phyloP scores from a whole-genome alignment of 2,888 invertebrate species.

The Eupithecia pulchellata region DNA sequence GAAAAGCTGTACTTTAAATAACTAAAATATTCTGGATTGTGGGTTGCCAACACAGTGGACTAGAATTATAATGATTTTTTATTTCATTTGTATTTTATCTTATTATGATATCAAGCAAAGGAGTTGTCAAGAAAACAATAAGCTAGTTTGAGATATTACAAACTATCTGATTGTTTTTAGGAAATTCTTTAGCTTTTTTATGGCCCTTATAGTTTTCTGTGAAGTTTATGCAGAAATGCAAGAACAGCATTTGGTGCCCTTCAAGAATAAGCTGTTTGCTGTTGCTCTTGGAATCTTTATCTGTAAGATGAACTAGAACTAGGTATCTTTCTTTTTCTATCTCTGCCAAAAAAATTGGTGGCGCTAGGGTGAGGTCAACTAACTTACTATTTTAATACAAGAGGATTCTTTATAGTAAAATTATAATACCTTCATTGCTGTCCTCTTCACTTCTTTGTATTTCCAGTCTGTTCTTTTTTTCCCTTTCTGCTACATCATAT shows the following conservation, averaged over 20 bases:
- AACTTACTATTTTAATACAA: background rate
- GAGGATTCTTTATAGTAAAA: background rate
- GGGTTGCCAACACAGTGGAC: too few species aligned
- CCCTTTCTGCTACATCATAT: constrained; percentile 59
- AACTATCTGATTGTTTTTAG: too few species aligned
- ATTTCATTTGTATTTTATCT: background rate
- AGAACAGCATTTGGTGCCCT: background rate
- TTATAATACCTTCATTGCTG: constrained; percentile 53
- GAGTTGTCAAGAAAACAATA: background rate
- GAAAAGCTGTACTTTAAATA: too few species aligned
- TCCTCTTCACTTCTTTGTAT: constrained; percentile 57
- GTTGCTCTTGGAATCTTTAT: too few species aligned
- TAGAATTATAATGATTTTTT: too few species aligned
- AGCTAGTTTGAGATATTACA: background rate
- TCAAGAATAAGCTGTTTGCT: too few species aligned
- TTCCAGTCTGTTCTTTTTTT: constrained; percentile 64
- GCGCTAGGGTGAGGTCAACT: background rate
- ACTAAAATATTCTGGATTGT: background rate
- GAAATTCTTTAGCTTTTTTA: too few species aligned
- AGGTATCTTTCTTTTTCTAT: too few species aligned
- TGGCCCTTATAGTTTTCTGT: too few species aligned
- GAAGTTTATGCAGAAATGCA: background rate
- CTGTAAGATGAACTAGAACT: too few species aligned
- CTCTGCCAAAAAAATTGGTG: background rate
- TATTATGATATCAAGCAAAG: background rate